These are phyloP conservation scores for Pseudocheirus occidentalis DNA, from an alignment of 2,797 vertebrate genomes.

Conservation along the genomic window DNA sequence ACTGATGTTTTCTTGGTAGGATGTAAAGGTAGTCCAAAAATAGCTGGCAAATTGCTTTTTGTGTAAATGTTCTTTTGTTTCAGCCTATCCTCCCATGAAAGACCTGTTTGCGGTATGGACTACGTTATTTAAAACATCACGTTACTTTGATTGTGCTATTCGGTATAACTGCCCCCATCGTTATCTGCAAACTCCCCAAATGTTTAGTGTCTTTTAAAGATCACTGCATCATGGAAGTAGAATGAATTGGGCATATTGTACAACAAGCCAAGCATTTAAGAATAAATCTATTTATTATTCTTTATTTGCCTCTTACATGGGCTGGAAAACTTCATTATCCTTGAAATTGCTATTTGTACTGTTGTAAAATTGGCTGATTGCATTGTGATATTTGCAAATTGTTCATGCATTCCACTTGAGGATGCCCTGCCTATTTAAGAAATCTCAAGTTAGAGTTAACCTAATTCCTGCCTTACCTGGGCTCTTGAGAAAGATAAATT, in stretches of 20 bases:
- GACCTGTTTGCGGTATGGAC: not conserved
- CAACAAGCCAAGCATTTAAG: constrained; percentile 41
- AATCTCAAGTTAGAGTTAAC: not conserved
- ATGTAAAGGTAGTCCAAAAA: constrained; percentile 23
- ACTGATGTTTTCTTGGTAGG: constrained; percentile 6
- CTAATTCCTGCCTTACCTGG: not conserved
- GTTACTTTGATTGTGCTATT: constrained; percentile 11
- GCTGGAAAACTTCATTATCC: not conserved
- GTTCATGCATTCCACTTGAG: constrained; percentile 1
- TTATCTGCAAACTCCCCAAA: constrained; percentile 21
- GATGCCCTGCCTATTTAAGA: not conserved
- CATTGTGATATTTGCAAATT: not conserved
- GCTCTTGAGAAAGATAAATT: constrained; percentile 16
- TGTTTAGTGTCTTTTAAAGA: constrained; percentile 15
- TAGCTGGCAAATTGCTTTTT: constrained; percentile 3
- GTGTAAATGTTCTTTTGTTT: constrained; percentile 20
- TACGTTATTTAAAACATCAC: constrained; percentile 13
- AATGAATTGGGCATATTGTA: constrained; percentile 38
- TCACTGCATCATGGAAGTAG: not conserved
- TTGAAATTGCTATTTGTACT: constrained; percentile 51
- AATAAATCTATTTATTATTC: constrained; percentile 59
- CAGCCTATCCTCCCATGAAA: constrained; percentile 6
- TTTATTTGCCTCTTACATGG: constrained; percentile 7
- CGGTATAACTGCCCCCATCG: fast-evolving
- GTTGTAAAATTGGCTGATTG: constrained; percentile 41